Percentiles rank a stretch among this genome's conserved stretches.
Evolutionary conservation across 2,797 vertebrate species (phyloP).

Genomic region (Sebastes vulpes): DNA sequence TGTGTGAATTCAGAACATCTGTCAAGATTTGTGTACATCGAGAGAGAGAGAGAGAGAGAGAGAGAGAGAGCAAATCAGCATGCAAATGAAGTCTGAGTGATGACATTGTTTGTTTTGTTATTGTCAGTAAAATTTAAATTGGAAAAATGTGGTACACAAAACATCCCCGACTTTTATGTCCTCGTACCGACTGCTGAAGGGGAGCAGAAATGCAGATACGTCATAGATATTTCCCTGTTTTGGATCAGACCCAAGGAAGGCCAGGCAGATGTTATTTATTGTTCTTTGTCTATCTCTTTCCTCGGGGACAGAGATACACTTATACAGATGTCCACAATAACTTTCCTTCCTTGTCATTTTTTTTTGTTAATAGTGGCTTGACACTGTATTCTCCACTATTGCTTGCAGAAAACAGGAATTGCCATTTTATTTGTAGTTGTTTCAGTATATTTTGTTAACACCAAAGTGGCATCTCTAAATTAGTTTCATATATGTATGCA

Average conservation of each 20-base stretch:
- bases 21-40: slow-evolving; percentile 65
- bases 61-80: slow-evolving; percentile 61
- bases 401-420: neutral
- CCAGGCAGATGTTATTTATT: slow-evolving; percentile 85
- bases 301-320: slow-evolving; percentile 69
- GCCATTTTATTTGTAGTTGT: neutral
- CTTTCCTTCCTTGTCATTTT: slow-evolving; percentile 62
- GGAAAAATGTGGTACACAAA: slow-evolving; percentile 54
- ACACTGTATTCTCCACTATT: slow-evolving; percentile 15
- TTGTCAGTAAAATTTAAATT: slow-evolving; percentile 73
- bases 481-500: neutral
- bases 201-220: slow-evolving; percentile 68
- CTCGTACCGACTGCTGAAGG: slow-evolving; percentile 56
- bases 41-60: slow-evolving; percentile 43
- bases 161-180: slow-evolving; percentile 63
- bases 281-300: slow-evolving; percentile 80
- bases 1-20: slow-evolving; percentile 62
- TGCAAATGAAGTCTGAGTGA: slow-evolving; percentile 76
- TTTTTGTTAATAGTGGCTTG: slow-evolving; percentile 15
- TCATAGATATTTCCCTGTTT: slow-evolving; percentile 75
- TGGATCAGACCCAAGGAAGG: slow-evolving; percentile 73
- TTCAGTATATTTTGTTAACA: neutral
- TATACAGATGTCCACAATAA: slow-evolving; percentile 82
- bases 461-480: slow-evolving; percentile 14
- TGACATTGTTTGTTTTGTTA: slow-evolving; percentile 79